Evolutionary conservation across 2,888 invertebrate genomes (phyloP), one percentile per base, ranked within the genome.

Genomic region (Eulithis testata): DNA sequence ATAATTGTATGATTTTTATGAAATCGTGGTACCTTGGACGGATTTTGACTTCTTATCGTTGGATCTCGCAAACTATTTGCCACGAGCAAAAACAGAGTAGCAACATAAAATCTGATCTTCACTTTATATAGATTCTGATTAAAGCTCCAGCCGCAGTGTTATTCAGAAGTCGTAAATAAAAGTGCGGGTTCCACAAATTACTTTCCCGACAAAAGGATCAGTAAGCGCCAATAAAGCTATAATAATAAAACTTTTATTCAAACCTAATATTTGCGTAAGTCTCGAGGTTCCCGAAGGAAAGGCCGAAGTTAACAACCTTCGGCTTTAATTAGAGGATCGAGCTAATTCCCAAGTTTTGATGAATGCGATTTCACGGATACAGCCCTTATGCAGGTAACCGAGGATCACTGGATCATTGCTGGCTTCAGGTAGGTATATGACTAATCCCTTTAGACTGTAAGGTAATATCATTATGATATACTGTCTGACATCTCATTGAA

Each of bases 301-400:
- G 77, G 77, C 76, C 70, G 76, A 80, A 86, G 85, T 86, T 87
- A 86, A 86, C 85, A 83, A 86, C 88, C 86, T 87, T 81, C 89
- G 88, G 89, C 86, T 89, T 90, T 90, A 90, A 91, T 91, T 89
- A 90, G 89, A 85, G 84, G 84, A 80, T 83, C 84, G 80, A 83
- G 88, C 86, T 89, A 89, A 89, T 90, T 89, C 83, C 83, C 87
- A 91, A 91, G 90, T 91, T 91, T 90, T 90, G 91, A 91, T 91
- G 90, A 90, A 91, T 91, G 88, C 87, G 89, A 91, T 89, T 89
- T 86, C 85, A 86, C 84, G 86, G 86, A 85, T 85, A 85, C 83
- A 83, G 78, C 81, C 82, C 75, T 53, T 52, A 56, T n/a, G 53
- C 60, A 67, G 67, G 60, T 68, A 40, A 63, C 27, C 9, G 3